phyloP scores from a whole-genome alignment of 2,888 invertebrate species.

The Tricholauxania praeusta region DNA sequence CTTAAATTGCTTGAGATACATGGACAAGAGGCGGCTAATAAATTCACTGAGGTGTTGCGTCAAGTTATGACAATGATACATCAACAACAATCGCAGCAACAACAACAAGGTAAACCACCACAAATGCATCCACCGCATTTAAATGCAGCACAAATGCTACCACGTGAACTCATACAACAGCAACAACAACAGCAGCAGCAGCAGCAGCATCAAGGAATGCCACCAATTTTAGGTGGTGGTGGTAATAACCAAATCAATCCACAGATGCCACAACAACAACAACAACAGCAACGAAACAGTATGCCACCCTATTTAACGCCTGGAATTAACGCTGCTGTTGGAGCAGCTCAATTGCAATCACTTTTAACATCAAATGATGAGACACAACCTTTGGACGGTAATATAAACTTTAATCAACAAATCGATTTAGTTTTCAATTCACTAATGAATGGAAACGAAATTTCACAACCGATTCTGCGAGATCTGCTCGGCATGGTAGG shows the following conservation, averaged over 20 bases:
- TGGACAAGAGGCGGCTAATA: slow-evolving; percentile 72
- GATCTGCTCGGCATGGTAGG: slow-evolving; percentile 66
- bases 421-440: slow-evolving; percentile 68
- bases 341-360: slow-evolving; percentile 34
- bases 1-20: slow-evolving; percentile 70
- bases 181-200: slow-evolving; percentile 53
- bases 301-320: slow-evolving; percentile 45
- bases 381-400: slow-evolving; percentile 53
- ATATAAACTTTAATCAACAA: slow-evolving; percentile 66
- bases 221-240: slow-evolving; percentile 18
- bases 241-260: slow-evolving; percentile 33
- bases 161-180: slow-evolving; percentile 50
- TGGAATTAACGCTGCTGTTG: slow-evolving; percentile 13
- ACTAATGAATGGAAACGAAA: slow-evolving; percentile 66
- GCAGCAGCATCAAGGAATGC: slow-evolving; percentile 44
- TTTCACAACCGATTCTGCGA: slow-evolving; percentile 65
- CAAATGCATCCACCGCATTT: slow-evolving; percentile 43
- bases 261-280: slow-evolving; percentile 20
- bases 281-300: slow-evolving; percentile 23
- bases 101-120: slow-evolving; percentile 46
- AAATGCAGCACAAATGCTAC: slow-evolving; percentile 45
- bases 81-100: slow-evolving; percentile 51
- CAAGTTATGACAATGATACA: slow-evolving; percentile 64
- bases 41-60: slow-evolving; percentile 69
- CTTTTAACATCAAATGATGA: slow-evolving; percentile 52